phyloP scores from a whole-genome alignment of 2,888 invertebrate species.

The Pterobdella sp. region DNA sequence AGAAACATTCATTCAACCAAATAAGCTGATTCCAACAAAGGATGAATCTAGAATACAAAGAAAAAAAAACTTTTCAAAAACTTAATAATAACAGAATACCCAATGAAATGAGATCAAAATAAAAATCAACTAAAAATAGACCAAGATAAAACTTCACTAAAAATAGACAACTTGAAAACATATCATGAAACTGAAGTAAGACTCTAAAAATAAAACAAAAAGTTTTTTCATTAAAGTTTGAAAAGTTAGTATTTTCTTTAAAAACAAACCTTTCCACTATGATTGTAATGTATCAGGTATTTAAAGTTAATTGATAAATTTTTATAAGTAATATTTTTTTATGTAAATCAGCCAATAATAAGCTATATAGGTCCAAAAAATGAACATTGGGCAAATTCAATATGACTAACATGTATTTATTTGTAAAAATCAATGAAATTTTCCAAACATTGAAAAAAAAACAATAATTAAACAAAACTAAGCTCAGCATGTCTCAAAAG shows the following conservation, averaged over 20 bases:
- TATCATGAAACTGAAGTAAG: neutral
- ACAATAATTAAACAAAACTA: too few relatives aligned
- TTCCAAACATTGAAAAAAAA: too few relatives aligned
- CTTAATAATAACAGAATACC: neutral
- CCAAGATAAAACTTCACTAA: neutral
- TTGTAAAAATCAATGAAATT: too few relatives aligned
- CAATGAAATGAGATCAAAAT: neutral
- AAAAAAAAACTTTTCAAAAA: neutral
- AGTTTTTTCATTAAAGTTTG: neutral
- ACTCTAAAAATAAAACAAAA: neutral
- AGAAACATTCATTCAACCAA: neutral
- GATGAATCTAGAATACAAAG: neutral
- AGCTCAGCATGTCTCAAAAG: too few relatives aligned
- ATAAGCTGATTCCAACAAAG: neutral
- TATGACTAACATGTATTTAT: too few relatives aligned
- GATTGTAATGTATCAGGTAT: too few relatives aligned
- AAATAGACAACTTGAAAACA: constrained; percentile 1
- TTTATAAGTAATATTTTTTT: too few relatives aligned
- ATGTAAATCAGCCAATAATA: too few relatives aligned
- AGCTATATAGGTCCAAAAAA: too few relatives aligned
- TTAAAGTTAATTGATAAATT: too few relatives aligned
- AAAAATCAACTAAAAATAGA: constrained; percentile 2
- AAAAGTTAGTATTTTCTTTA: neutral
- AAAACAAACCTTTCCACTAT: too few relatives aligned
- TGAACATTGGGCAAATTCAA: too few relatives aligned